A percentile compares a stretch with the other conserved stretches of the same genome.
Evolutionary conservation across 2,113 vertebrate genomes (phyloP).

Genomic region (Atrichornis clamosus): DNA sequence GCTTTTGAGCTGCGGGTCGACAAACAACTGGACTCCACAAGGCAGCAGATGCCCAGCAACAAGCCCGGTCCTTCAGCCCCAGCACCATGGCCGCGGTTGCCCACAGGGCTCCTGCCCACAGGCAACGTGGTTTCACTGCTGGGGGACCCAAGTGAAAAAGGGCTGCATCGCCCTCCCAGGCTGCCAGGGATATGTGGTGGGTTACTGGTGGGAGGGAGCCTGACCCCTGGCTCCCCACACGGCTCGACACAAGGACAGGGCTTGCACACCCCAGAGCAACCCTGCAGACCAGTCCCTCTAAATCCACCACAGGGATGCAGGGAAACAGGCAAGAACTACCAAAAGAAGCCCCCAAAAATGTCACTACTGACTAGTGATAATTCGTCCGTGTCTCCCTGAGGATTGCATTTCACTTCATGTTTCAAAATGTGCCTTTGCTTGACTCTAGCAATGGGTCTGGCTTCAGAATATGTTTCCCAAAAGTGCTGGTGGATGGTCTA

Average conservation of each 20-base stretch:
- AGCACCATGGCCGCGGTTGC: not conserved
- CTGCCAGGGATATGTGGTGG: fast-evolving
- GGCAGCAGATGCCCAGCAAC: not conserved
- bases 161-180: fast-evolving
- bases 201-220: not conserved
- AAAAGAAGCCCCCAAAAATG: not conserved
- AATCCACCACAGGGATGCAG: not conserved
- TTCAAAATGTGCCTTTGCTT: not conserved
- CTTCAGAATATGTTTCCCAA: not conserved
- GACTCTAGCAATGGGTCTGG: not conserved
- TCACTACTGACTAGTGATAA: not conserved
- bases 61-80: not conserved
- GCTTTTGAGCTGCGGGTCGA: not conserved
- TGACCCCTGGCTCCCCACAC: fast-evolving
- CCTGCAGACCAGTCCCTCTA: not conserved
- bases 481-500: not conserved
- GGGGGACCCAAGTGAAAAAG: fast-evolving
- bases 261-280: not conserved
- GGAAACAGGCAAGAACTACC: not conserved
- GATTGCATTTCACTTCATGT: not conserved
- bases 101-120: not conserved
- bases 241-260: not conserved
- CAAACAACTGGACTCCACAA: not conserved
- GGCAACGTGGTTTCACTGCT: fast-evolving
- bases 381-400: not conserved